Evolutionary conservation across 2,888 invertebrate genomes (phyloP).

Genomic region (Hirtodrosophila duncani): DNA sequence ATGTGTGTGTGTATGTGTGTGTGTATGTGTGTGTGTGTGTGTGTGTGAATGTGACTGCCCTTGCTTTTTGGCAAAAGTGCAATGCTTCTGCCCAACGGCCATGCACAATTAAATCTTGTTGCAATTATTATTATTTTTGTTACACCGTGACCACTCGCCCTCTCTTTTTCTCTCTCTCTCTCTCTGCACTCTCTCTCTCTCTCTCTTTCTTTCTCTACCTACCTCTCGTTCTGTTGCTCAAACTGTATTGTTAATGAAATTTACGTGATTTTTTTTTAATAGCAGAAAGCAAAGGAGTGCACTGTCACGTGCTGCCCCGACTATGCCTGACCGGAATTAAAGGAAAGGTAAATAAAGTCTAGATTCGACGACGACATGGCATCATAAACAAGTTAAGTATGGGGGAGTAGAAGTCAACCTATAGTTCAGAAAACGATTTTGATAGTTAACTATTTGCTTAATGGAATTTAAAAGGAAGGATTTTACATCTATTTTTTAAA

Average conservation of each 20-base stretch:
- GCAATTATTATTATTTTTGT: slow-evolving; percentile 61
- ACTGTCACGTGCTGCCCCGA: slow-evolving; percentile 55
- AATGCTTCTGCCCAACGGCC: slow-evolving; percentile 22
- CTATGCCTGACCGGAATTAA: slow-evolving; percentile 14
- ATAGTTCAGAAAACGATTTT: no score
- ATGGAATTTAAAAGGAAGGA: no score
- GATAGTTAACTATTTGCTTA: no score
- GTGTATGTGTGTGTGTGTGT: neutral
- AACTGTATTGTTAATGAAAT: slow-evolving; percentile 61
- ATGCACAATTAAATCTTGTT: slow-evolving; percentile 60
- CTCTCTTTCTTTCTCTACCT: slow-evolving; percentile 24
- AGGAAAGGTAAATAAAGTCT: slow-evolving; percentile 1
- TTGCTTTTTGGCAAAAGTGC: slow-evolving; percentile 34
- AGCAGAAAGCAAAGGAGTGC: slow-evolving; percentile 18
- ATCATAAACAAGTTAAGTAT: no score
- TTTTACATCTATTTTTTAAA: no score
- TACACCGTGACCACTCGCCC: no score
- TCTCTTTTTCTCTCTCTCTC: slow-evolving; percentile 24
- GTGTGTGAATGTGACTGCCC: slow-evolving; percentile 24
- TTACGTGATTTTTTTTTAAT: slow-evolving; percentile 53
- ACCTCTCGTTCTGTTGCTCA: slow-evolving; percentile 1
- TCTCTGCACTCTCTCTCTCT: slow-evolving; percentile 7
- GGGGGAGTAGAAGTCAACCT: no score
- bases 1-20: neutral
- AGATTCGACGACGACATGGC: no score